Evolutionary conservation across 2,113 vertebrate genomes (phyloP), one percentile per base, ranked within the genome.

Genomic region (Pollimyrus isidori): DNA sequence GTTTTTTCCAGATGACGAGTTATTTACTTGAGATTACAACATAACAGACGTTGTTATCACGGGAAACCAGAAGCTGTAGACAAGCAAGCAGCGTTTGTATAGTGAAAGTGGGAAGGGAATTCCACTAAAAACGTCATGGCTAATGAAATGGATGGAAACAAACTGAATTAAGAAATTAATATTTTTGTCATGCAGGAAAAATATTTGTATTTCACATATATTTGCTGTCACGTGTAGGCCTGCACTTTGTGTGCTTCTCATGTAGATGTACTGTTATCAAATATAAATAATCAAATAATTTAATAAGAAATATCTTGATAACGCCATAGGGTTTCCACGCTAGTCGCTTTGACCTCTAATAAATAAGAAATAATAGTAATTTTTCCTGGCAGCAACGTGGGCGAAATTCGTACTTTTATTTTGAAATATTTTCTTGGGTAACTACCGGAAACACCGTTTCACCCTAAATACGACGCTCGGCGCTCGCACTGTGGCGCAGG

Each of bases 401-500:
- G 73, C 42, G 30, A 42, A 80, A 39, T 1, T 21, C 7, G 45
- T 13, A 23, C 85, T 87, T 53, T 87, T 87, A 56, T 53, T 87
- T 87, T 87, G 85, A 87, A 52, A 56, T 17, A 26, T 53, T 19
- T 13, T 84, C 23, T 15, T 52, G 69, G 88, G 35, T 65, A 30
- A 69, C 0, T 83, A 90, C 90, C 30, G 93, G 91, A 94, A 93
- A 50, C 87, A 15, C 19, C 91, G 2, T 46, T 91, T 87, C n/a
- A 30, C 19, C 45, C 42, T 19, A 23, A 23, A 21, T 83, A 48
- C 17, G 15, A 83, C 19, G 39, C 49, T 87, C 50, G n/a, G 85
- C 3, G 7, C 26, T 23, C 7, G n/a, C 7, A 7, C 13, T 53
- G 48, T 48, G 85, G 85, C 30, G 85, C 13, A 35, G 85, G n/a